Conservation (phyloP, 2,888 invertebrate genomes). For the Synergus itoensis region DNA sequence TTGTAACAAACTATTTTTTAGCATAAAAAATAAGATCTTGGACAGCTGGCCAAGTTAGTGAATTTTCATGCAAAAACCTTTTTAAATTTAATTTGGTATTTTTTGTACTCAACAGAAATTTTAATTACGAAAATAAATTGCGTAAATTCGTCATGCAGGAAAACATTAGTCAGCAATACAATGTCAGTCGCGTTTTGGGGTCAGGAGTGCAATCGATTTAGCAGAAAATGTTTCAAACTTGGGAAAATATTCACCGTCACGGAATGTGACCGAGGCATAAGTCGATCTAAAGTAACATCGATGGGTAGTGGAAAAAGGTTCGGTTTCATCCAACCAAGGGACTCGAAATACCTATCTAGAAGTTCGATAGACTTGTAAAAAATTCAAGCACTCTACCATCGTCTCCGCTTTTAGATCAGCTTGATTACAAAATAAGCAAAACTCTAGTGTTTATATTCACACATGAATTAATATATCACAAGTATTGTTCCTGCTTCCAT, state of each 20-base stretch:
- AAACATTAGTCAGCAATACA: background rate
- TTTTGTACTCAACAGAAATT: background rate
- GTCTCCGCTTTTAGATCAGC: conserved; percentile 10
- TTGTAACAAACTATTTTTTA: background rate
- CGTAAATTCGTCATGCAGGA: background rate
- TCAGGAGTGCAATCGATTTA: conserved; percentile 34
- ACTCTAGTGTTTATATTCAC: background rate
- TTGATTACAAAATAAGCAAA: conserved; percentile 10
- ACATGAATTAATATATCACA: background rate
- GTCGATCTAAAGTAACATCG: conserved; percentile 41
- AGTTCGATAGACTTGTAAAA: conserved; percentile 42
- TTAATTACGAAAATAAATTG: conserved; percentile 1
- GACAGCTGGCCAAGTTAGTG: no score
- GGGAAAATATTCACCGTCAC: conserved; percentile 31
- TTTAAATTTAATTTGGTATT: background rate
- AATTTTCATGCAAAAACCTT: background rate
- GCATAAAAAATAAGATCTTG: no score
- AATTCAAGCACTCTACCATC: conserved; percentile 42
- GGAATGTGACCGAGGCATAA: conserved; percentile 1
- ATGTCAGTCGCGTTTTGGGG: background rate
- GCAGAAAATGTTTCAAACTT: conserved; percentile 12
- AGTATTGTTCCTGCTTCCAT: no score
- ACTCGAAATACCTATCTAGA: conserved; percentile 44
- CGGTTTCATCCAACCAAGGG: conserved; percentile 34
- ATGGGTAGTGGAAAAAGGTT: conserved; percentile 31